A percentile compares a stretch with the other conserved stretches of the same genome.
Evolutionary conservation across 2,797 vertebrate species (phyloP).

Genomic region (Hydrolagus colliei): DNA sequence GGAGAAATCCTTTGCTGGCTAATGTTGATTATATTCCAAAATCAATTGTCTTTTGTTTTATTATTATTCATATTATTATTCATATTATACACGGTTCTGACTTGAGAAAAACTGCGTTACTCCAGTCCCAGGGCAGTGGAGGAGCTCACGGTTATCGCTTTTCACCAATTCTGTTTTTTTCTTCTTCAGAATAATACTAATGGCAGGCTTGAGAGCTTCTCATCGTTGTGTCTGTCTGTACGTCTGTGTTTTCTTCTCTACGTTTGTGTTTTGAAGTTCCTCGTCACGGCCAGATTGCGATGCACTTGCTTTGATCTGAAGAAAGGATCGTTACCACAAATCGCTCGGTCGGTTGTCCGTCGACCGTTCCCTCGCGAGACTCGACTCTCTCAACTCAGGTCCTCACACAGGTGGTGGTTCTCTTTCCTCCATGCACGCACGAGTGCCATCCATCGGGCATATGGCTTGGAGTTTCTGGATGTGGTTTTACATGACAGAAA

Average conservation of each 20-base stretch:
- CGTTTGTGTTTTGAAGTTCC: not conserved
- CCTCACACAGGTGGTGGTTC: constrained; percentile 57
- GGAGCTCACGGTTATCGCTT: constrained; percentile 43
- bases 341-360: constrained; percentile 38
- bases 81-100: constrained; percentile 65
- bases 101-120: constrained; percentile 69
- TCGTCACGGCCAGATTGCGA: not conserved
- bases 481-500: constrained; percentile 48
- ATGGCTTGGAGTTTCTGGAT: constrained; percentile 59
- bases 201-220: constrained; percentile 66
- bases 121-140: constrained; percentile 69
- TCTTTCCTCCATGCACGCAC: constrained; percentile 48
- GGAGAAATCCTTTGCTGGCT: constrained; percentile 79
- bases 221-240: not conserved
- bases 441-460: constrained; percentile 61
- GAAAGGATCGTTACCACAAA: constrained; percentile 50
- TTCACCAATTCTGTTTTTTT: constrained; percentile 45
- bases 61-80: too few species aligned
- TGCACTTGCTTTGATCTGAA: constrained; percentile 49
- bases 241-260: constrained; percentile 23
- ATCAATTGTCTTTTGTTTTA: constrained; percentile 62
- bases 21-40: constrained; percentile 73
- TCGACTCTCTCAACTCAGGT: constrained; percentile 59
- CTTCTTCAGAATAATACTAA: constrained; percentile 54
- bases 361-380: constrained; percentile 50